Evolutionary conservation across 2,113 vertebrate genomes (phyloP).

Genomic region (Catharus minimus): DNA sequence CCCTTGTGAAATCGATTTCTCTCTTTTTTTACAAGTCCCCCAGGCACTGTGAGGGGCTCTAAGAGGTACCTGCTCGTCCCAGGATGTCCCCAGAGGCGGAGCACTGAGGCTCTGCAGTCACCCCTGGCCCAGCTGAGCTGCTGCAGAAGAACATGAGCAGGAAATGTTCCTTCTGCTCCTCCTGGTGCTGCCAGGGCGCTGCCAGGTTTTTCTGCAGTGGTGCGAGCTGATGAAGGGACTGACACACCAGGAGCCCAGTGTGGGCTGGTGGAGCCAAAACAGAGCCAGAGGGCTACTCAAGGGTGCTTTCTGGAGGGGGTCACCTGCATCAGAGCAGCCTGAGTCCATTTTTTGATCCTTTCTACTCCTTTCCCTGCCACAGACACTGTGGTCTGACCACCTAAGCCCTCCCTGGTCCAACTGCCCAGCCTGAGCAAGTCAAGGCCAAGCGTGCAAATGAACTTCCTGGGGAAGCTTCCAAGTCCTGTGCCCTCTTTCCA

Average conservation of each 20-base stretch:
- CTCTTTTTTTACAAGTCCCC: neutral
- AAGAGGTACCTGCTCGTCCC: neutral
- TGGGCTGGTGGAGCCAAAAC: neutral
- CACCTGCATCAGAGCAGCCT: rapidly evolving
- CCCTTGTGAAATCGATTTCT: neutral
- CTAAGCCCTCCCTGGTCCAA: rapidly evolving
- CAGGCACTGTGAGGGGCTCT: neutral
- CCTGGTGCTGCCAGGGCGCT: neutral
- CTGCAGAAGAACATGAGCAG: neutral
- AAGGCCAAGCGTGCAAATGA: neutral
- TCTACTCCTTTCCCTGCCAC: neutral
- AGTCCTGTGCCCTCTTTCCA: neutral
- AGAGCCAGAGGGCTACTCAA: neutral
- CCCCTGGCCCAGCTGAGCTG: neutral
- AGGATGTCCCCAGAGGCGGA: neutral
- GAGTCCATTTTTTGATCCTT: neutral
- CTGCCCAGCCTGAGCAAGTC: neutral
- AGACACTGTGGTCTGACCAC: neutral
- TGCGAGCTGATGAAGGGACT: neutral
- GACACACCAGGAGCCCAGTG: neutral
- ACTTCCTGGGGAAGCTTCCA: neutral
- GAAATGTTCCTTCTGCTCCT: neutral
- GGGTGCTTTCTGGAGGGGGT: neutral
- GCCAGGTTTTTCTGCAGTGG: neutral
- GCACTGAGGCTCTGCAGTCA: neutral